phyloP scores from a whole-genome alignment of 2,113 vertebrate species.

The Ceuthmochares aereus region DNA sequence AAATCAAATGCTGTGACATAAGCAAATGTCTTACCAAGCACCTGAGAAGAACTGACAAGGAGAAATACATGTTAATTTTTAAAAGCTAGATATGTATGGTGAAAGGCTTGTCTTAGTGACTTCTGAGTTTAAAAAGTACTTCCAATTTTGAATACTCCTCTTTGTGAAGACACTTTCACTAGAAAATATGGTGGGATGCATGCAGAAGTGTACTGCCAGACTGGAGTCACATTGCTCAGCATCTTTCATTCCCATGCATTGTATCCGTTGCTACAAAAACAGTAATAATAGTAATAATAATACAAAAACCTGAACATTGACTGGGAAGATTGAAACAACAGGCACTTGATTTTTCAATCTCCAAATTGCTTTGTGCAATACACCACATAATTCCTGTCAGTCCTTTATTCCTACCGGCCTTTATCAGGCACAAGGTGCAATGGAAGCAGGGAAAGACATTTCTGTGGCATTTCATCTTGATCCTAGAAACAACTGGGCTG shows the following conservation, averaged over 20 bases:
- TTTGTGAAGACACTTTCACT: not conserved
- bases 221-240: not conserved
- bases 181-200: not conserved
- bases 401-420: not conserved
- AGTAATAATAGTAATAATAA: not conserved
- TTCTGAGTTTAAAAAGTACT: not conserved
- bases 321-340: not conserved
- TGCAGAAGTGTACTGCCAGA: not conserved
- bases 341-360: not conserved
- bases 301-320: no score
- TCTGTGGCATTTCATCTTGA: not conserved
- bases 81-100: not conserved
- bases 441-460: not conserved
- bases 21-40: not conserved
- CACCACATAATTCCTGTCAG: not conserved
- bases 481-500: not conserved
- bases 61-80: not conserved
- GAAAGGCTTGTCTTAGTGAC: not conserved
- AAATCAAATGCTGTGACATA: not conserved
- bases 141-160: not conserved
- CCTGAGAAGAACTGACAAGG: not conserved
- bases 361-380: not conserved
- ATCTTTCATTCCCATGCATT: not conserved
- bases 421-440: not conserved
- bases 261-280: not conserved